These are phyloP conservation scores for Formica aserva DNA, from an alignment of 2,888 invertebrate genomes.

Conservation along the genomic window DNA sequence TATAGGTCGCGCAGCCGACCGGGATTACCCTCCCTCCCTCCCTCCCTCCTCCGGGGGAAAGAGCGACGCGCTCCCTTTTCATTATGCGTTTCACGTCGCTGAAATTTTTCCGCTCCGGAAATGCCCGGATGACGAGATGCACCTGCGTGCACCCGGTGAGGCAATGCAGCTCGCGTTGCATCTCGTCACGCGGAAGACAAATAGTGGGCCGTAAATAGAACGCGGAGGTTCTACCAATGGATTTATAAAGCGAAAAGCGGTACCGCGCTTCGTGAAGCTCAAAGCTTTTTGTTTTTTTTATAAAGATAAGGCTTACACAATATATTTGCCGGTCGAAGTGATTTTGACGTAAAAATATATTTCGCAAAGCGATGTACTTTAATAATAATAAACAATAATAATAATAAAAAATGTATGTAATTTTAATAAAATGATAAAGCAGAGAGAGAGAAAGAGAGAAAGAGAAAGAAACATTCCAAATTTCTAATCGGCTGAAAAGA, in stretches of 20 bases:
- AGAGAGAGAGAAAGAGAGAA: background rate
- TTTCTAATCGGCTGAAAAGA: background rate
- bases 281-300: background rate
- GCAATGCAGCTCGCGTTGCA: background rate
- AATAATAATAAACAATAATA: too few relatives aligned
- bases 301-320: background rate
- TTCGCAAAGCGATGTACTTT: background rate
- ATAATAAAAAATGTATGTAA: too few relatives aligned
- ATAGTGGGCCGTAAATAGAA: constrained; percentile 15
- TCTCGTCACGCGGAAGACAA: background rate
- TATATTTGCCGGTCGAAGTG: background rate
- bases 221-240: constrained; percentile 8
- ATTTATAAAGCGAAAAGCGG: constrained; percentile 11
- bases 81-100: constrained; percentile 34
- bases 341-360: background rate
- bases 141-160: background rate
- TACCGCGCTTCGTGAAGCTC: background rate
- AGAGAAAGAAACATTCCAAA: background rate
- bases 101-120: constrained; percentile 43
- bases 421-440: background rate
- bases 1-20: constrained; percentile 39
- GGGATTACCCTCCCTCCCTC: background rate
- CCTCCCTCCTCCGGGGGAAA: too few relatives aligned
- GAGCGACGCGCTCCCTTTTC: constrained; percentile 16
- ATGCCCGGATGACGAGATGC: constrained; percentile 36